phyloP scores from a whole-genome alignment of 2,888 invertebrate species.

The Pseudococcus jackbeardsleyi region DNA sequence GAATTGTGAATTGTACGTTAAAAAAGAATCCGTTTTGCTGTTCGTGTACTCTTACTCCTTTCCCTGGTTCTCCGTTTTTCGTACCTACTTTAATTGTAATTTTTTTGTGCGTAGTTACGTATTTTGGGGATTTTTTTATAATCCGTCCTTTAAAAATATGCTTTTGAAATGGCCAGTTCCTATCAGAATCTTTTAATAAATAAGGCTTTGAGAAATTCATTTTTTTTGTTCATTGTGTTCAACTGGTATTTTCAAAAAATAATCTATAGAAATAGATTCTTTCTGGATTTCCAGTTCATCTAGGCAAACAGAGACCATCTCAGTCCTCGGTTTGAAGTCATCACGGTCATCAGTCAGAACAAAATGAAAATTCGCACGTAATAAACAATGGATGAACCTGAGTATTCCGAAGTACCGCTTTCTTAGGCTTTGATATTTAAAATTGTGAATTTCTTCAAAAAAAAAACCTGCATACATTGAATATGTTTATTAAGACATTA shows the following conservation, averaged over 20 bases:
- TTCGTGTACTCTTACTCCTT: background rate
- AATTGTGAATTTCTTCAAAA: background rate
- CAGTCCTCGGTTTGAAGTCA: too few relatives aligned
- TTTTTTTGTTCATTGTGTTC: background rate
- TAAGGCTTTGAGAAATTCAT: slow-evolving; percentile 41
- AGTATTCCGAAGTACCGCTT: too few relatives aligned
- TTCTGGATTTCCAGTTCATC: too few relatives aligned
- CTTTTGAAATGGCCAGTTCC: slow-evolving; percentile 39
- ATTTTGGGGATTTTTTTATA: slow-evolving; percentile 16
- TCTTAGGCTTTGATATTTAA: too few relatives aligned
- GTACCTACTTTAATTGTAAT: background rate
- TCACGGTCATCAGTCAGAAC: too few relatives aligned
- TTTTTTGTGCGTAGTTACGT: background rate
- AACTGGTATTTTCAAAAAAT: background rate
- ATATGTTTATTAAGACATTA: background rate
- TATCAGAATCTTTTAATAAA: slow-evolving; percentile 38
- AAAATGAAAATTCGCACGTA: too few relatives aligned
- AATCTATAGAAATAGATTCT: too few relatives aligned
- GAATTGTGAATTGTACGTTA: too few relatives aligned
- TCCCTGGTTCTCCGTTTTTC: background rate
- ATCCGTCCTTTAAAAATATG: slow-evolving; percentile 39
- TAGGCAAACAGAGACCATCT: too few relatives aligned
- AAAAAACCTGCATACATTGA: background rate
- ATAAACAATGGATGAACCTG: too few relatives aligned
- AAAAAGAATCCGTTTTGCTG: background rate